These are phyloP conservation scores for Sisor rabdophorus DNA, from an alignment of 2,113 vertebrate genomes.

Conservation along the genomic window DNA sequence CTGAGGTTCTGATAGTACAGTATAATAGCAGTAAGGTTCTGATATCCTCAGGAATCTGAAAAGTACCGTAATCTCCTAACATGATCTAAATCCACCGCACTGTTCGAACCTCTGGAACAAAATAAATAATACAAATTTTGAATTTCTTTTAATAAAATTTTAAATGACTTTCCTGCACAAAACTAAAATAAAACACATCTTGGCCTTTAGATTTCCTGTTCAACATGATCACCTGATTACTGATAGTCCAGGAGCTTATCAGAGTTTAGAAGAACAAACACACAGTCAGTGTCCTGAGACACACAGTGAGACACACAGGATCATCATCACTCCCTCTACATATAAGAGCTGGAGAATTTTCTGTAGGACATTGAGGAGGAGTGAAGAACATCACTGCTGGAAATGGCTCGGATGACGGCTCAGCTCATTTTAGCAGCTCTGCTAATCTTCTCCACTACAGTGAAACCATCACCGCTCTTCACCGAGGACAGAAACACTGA, in stretches of 20 bases:
- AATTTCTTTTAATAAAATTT: neutral
- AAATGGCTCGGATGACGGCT: neutral
- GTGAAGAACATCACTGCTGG: neutral
- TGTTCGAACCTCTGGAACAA: neutral
- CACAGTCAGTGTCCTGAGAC: conserved; percentile 2
- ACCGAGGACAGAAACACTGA: neutral
- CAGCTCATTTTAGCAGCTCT: too few relatives aligned
- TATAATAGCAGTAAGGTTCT: too few relatives aligned
- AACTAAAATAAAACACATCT: neutral
- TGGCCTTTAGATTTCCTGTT: neutral
- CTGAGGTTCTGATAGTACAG: neutral
- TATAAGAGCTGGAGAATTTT: neutral
- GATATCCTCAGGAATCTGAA: neutral
- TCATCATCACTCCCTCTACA: neutral
- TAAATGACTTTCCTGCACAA: neutral
- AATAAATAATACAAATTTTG: too few relatives aligned
- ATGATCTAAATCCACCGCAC: neutral
- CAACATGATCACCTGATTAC: neutral
- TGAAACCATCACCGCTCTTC: neutral
- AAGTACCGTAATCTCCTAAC: neutral
- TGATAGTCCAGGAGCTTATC: neutral
- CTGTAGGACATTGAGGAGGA: neutral
- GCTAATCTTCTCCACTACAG: neutral
- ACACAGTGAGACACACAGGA: too few relatives aligned
- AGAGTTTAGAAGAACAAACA: neutral